These are phyloP conservation scores for Sclerurus mexicanus DNA, from an alignment of 2,113 vertebrate genomes.

Conservation along the genomic window DNA sequence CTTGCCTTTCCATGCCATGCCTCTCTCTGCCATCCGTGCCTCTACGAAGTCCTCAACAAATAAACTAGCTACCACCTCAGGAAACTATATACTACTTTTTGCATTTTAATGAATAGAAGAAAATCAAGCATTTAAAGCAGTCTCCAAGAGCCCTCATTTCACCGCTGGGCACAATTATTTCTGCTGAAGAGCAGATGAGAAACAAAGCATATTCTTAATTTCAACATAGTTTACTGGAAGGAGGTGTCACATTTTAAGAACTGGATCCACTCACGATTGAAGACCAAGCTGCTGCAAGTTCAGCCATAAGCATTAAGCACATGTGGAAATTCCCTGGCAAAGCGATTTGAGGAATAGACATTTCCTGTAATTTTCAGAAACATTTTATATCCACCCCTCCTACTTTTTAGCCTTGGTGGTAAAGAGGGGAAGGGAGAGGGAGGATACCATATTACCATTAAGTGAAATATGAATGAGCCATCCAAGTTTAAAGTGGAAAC, in stretches of 20 bases:
- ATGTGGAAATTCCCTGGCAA: conserved; percentile 68
- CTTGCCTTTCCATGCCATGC: background rate
- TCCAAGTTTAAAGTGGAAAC: conserved; percentile 52
- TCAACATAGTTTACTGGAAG: conserved; percentile 5
- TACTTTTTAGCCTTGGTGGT: conserved; percentile 19
- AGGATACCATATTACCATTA: conserved; percentile 14
- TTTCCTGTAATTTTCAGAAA: conserved; percentile 65
- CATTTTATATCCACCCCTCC: conserved; percentile 27
- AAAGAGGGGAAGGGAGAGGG: background rate
- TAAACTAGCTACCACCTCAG: background rate
- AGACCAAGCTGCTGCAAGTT: background rate
- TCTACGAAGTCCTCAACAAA: background rate
- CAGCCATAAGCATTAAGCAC: conserved; percentile 10
- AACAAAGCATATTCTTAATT: background rate
- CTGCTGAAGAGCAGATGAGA: background rate
- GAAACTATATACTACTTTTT: background rate
- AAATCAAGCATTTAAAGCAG: background rate
- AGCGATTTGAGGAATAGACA: conserved; percentile 39
- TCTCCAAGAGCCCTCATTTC: background rate
- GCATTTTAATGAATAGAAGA: background rate
- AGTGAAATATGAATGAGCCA: conserved; percentile 56
- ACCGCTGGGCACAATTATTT: background rate
- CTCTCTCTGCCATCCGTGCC: background rate
- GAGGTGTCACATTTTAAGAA: background rate
- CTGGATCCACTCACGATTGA: background rate